Evolutionary conservation across 2,888 invertebrate genomes (phyloP).

Genomic region (Orthonevra nobilis): DNA sequence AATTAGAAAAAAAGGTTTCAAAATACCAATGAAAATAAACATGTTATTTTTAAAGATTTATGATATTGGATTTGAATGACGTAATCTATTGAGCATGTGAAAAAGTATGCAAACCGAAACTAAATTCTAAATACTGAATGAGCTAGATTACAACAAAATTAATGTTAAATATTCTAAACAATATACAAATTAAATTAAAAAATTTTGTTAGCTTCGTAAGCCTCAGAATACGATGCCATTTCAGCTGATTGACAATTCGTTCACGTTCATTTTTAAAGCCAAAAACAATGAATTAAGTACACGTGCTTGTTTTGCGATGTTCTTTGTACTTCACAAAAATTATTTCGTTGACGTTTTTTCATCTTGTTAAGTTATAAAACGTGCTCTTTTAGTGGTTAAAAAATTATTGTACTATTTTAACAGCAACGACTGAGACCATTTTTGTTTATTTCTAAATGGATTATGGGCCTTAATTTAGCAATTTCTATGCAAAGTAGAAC

Average conservation of each 20-base stretch:
- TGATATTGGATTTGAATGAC: not conserved
- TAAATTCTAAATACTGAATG: too few species aligned
- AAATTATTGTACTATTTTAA: constrained; percentile 1
- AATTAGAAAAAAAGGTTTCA: constrained; percentile 14
- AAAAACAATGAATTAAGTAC: not conserved
- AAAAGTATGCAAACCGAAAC: constrained; percentile 8
- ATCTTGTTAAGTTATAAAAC: constrained; percentile 41
- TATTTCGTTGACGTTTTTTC: constrained; percentile 21
- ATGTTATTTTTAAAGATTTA: not conserved
- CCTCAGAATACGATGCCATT: not conserved
- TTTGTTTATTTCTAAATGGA: not conserved
- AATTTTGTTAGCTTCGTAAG: not conserved
- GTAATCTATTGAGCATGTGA: constrained; percentile 60
- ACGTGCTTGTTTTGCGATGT: too few species aligned
- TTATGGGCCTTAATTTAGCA: not conserved
- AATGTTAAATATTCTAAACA: too few species aligned
- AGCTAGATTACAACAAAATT: too few species aligned
- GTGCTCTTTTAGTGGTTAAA: constrained; percentile 25
- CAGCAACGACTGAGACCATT: not conserved
- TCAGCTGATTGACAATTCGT: constrained; percentile 5
- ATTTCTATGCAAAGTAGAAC: not conserved
- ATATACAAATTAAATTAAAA: too few species aligned
- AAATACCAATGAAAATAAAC: not conserved
- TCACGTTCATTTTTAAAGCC: constrained; percentile 27
- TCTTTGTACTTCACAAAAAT: too few species aligned